Evolutionary conservation across 2,113 vertebrate species (phyloP).

Genomic region (Clinocottus analis): DNA sequence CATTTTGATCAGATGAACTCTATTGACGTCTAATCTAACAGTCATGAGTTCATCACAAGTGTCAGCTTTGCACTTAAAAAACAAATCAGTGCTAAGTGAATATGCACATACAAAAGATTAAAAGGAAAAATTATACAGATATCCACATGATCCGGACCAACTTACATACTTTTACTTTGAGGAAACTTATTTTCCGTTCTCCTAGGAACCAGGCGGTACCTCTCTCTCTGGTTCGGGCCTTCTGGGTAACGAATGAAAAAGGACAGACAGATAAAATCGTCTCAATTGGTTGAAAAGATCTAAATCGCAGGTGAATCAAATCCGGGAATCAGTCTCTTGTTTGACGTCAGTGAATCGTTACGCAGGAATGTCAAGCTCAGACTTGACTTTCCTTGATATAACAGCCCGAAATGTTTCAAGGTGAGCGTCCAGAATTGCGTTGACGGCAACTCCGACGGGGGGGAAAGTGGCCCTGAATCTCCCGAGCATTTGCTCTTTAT

Average conservation of each 20-base stretch:
- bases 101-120: neutral
- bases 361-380: neutral
- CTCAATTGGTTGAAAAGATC: neutral
- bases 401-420: conserved; percentile 19
- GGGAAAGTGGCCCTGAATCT: conserved; percentile 37
- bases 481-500: conserved; percentile 13
- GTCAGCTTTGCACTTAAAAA: neutral
- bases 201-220: neutral
- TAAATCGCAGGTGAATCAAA: conserved; percentile 10
- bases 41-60: neutral
- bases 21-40: neutral
- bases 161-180: conserved; percentile 6
- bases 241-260: neutral
- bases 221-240: neutral
- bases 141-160: neutral
- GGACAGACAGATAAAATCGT: neutral
- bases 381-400: neutral
- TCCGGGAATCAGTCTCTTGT: neutral
- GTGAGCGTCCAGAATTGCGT: conserved; percentile 16
- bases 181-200: neutral
- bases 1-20: neutral
- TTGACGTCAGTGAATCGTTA: conserved; percentile 4
- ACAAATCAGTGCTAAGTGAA: neutral
- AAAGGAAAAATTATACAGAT: neutral
- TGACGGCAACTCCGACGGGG: conserved; percentile 25